These are phyloP conservation scores for Drosophila melanogaster DNA, from an alignment of 1,140 invertebrate species.

Conservation along the genomic window DNA sequence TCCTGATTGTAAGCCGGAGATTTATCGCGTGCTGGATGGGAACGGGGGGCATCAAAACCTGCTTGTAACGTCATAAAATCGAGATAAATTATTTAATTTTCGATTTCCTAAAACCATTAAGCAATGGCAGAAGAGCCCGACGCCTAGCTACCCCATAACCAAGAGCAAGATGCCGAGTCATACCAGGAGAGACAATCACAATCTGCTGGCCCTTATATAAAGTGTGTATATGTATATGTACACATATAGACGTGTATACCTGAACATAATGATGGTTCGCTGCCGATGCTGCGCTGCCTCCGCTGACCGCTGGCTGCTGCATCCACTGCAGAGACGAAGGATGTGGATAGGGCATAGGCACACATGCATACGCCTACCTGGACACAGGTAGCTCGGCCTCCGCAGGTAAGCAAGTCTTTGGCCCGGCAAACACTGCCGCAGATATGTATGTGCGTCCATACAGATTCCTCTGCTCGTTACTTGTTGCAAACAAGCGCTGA, in stretches of 20 bases:
- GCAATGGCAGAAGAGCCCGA: conserved; percentile 60
- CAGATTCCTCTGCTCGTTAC: conserved; percentile 69
- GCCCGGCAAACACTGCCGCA: conserved; percentile 54
- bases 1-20: conserved; percentile 70
- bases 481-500: conserved; percentile 74
- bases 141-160: conserved; percentile 63
- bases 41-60: conserved; percentile 56
- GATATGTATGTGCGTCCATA: conserved; percentile 28
- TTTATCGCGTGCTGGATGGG: conserved; percentile 65
- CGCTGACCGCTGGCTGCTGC: conserved; percentile 61
- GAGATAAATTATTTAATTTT: conserved; percentile 83
- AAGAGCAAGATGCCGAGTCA: conserved; percentile 66
- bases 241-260: conserved; percentile 24
- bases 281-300: conserved; percentile 56
- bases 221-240: conserved; percentile 23
- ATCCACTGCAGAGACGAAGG: conserved; percentile 51
- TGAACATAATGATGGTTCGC: conserved; percentile 31
- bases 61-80: conserved; percentile 82
- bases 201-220: conserved; percentile 45
- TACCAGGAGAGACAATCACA: conserved; percentile 44
- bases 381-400: conserved; percentile 65
- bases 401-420: conserved; percentile 72
- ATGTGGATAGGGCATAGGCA: conserved; percentile 40
- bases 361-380: conserved; percentile 75
- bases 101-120: conserved; percentile 83